Conservation (phyloP, 1,140 invertebrate species). For the Drosophila lini region DNA sequence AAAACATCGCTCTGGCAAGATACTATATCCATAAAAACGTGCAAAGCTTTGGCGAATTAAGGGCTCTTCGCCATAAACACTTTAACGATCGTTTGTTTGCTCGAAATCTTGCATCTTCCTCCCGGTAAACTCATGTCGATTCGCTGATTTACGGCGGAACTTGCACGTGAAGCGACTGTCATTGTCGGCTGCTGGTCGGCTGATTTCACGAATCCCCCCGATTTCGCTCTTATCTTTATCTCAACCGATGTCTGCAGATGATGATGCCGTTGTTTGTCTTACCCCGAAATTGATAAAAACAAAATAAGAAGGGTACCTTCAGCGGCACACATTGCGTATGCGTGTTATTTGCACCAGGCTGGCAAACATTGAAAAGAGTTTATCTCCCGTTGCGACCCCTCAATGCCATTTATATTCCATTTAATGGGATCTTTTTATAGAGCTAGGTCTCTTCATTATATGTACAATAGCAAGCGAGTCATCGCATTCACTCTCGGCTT, state of each 20-base stretch:
- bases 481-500: not conserved
- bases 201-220: constrained; percentile 1
- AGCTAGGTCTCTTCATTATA: constrained; percentile 2
- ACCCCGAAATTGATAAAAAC: constrained; percentile 55
- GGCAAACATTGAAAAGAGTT: constrained; percentile 42
- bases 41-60: constrained; percentile 30
- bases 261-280: constrained; percentile 47
- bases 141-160: constrained; percentile 56
- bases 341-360: constrained; percentile 59
- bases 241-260: constrained; percentile 58
- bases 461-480: constrained; percentile 18
- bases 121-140: constrained; percentile 49
- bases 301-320: constrained; percentile 3
- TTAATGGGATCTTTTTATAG: constrained; percentile 24
- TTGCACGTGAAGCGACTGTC: constrained; percentile 58
- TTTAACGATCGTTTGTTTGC: constrained; percentile 44
- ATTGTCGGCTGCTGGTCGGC: constrained; percentile 43
- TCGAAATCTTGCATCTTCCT: constrained; percentile 24
- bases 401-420: constrained; percentile 54
- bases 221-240: constrained; percentile 37
- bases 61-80: constrained; percentile 34
- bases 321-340: constrained; percentile 58
- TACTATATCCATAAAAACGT: constrained; percentile 65
- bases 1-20: constrained; percentile 52
- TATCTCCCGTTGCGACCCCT: constrained; percentile 40